Conservation (phyloP, 2,888 invertebrate species). For the Clunio marinus region DNA sequence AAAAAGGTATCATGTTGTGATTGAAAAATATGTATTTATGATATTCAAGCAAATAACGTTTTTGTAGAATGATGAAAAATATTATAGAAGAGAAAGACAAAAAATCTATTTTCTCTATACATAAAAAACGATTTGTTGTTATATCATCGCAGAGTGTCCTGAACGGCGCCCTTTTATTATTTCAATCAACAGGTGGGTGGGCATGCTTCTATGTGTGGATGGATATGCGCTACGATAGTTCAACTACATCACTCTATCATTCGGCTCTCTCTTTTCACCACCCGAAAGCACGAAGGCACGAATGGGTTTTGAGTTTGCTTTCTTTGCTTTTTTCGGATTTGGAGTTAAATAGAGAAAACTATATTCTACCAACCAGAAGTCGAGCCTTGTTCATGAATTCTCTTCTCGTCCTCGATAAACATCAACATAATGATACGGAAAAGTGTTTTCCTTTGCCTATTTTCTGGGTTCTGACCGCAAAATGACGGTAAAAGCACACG, state of each 20-base stretch:
- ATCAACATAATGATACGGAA: not conserved
- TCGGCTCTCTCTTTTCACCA: not conserved
- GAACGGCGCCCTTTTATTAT: not conserved
- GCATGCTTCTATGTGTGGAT: constrained; percentile 27
- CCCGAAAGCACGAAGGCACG: not conserved
- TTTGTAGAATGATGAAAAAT: not conserved
- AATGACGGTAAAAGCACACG: not conserved
- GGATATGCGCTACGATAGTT: constrained; percentile 29
- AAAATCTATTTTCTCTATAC: constrained; percentile 36
- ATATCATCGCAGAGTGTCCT: constrained; percentile 35
- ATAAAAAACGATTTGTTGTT: constrained; percentile 38
- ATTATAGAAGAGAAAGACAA: not conserved
- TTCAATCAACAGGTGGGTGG: constrained; percentile 36
- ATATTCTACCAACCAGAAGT: constrained; percentile 12
- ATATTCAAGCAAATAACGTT: not conserved
- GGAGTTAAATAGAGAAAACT: constrained; percentile 33
- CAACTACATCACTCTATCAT: constrained; percentile 18
- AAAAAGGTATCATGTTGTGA: not conserved
- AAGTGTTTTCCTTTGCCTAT: too few species aligned
- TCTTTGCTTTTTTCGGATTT: not conserved
- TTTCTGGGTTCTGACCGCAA: too few species aligned
- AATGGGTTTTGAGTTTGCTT: not conserved
- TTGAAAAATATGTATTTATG: not conserved
- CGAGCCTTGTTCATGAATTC: too few species aligned
- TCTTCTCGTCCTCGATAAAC: too few species aligned